Conservation (phyloP, 2,888 invertebrate species). For the Gnatocerus cornutus region DNA sequence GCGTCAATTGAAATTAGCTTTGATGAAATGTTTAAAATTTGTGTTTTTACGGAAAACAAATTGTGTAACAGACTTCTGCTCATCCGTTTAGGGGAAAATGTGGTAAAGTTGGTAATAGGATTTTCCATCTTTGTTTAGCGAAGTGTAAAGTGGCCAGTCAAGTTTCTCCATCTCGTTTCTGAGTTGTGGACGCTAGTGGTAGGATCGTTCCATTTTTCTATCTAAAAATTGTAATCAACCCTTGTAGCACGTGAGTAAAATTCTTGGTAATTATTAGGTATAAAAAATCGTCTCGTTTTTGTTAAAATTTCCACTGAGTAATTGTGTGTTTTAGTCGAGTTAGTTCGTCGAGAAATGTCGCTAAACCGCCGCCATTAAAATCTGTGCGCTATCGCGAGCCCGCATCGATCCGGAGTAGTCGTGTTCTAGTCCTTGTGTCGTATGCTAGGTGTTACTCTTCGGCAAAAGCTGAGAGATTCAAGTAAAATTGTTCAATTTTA, state of each 20-base stretch:
- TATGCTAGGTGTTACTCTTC: conserved; percentile 59
- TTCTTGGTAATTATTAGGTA: conserved; percentile 7
- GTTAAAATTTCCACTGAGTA: not conserved
- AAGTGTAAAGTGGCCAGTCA: conserved; percentile 15
- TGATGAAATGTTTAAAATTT: too few relatives aligned
- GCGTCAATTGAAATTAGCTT: conserved; percentile 9
- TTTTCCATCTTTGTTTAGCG: conserved; percentile 11
- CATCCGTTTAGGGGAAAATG: conserved; percentile 15
- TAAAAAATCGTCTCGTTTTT: conserved; percentile 3
- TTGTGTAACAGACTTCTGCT: too few relatives aligned
- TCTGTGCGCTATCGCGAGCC: conserved; percentile 68
- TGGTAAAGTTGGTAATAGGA: not conserved
- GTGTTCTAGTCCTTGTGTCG: conserved; percentile 69
- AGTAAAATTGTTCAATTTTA: conserved; percentile 64
- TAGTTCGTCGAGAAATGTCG: conserved; percentile 13
- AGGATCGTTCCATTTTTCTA: conserved; percentile 40
- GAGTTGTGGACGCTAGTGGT: conserved; percentile 40
- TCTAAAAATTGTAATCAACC: conserved; percentile 33
- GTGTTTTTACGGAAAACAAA: too few relatives aligned
- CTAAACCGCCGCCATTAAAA: conserved; percentile 61
- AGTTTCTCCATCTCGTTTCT: conserved; percentile 42
- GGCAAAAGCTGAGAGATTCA: conserved; percentile 64
- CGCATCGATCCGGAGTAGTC: conserved; percentile 68
- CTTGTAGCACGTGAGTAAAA: conserved; percentile 41
- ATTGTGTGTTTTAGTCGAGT: conserved; percentile 6